Evolutionary conservation across 2,888 invertebrate genomes (phyloP).

Genomic region (Boloria selene): DNA sequence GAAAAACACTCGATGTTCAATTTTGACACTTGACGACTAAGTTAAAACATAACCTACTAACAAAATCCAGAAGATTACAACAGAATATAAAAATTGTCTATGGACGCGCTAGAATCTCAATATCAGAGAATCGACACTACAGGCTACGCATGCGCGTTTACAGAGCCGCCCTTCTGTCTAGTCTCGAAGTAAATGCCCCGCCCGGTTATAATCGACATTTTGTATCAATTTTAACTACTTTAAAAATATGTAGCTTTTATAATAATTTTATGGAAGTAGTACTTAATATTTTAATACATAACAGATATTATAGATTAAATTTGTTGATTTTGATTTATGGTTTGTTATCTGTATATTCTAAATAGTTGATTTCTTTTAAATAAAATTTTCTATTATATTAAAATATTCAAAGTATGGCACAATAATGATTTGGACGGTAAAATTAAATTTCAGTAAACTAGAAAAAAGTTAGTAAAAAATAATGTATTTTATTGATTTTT

Average conservation of each 20-base stretch:
- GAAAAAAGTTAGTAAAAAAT: too few relatives aligned
- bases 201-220: constrained; percentile 24
- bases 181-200: constrained; percentile 26
- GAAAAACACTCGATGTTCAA: constrained; percentile 65
- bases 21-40: constrained; percentile 74
- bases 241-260: constrained; percentile 20
- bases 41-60: constrained; percentile 77
- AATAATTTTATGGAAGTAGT: background rate
- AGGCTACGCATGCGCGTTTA: constrained; percentile 66
- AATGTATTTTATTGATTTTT: too few relatives aligned
- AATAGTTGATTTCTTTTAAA: too few relatives aligned
- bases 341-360: too few relatives aligned
- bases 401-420: too few relatives aligned
- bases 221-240: constrained; percentile 9
- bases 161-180: constrained; percentile 46
- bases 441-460: too few relatives aligned
- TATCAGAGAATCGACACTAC: constrained; percentile 25
- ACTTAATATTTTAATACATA: too few relatives aligned
- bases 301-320: too few relatives aligned
- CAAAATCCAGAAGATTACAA: constrained; percentile 58
- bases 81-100: constrained; percentile 68
- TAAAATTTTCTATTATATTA: too few relatives aligned
- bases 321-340: too few relatives aligned
- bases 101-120: constrained; percentile 47
- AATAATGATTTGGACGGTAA: too few relatives aligned